Evolutionary conservation across 1,140 invertebrate species (phyloP).

Genomic region (Colletes gigas): DNA sequence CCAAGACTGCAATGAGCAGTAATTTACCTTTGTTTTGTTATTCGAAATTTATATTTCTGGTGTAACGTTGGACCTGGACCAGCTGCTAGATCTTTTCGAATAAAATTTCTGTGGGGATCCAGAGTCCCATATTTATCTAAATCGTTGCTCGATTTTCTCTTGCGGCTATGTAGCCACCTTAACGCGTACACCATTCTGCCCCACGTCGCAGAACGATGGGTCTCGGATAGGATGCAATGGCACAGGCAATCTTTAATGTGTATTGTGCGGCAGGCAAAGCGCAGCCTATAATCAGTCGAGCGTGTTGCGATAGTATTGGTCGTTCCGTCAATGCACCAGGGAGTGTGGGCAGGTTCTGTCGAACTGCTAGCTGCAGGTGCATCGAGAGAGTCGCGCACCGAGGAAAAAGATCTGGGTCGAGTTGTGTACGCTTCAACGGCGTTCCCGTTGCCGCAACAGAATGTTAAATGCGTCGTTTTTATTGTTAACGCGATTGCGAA

Average conservation of each 20-base stretch:
- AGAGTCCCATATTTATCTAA: background rate
- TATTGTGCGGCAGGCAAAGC: conserved; percentile 32
- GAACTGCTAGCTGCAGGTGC: conserved; percentile 41
- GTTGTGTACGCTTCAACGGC: background rate
- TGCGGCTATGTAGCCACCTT: background rate
- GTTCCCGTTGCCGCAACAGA: background rate
- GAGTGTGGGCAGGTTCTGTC: conserved; percentile 2
- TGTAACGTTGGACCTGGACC: too few relatives aligned
- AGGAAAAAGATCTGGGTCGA: conserved; percentile 56
- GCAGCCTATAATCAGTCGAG: conserved; percentile 46
- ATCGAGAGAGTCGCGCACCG: conserved; percentile 27
- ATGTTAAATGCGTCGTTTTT: conserved; percentile 1
- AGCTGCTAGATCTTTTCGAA: too few relatives aligned
- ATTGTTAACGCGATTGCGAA: conserved; percentile 8
- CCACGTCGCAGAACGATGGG: background rate
- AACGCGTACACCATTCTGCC: conserved; percentile 14
- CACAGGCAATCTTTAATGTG: conserved; percentile 18
- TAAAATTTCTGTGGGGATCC: too few relatives aligned
- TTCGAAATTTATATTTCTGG: too few relatives aligned
- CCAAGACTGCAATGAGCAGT: too few relatives aligned
- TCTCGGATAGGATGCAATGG: conserved; percentile 16
- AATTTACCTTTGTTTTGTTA: too few relatives aligned
- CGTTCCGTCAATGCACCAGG: conserved; percentile 3
- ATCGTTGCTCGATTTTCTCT: too few relatives aligned
- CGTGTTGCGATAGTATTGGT: conserved; percentile 35